These are phyloP conservation scores for Struthio camelus DNA, from an alignment of 2,113 vertebrate genomes.

Conservation along the genomic window DNA sequence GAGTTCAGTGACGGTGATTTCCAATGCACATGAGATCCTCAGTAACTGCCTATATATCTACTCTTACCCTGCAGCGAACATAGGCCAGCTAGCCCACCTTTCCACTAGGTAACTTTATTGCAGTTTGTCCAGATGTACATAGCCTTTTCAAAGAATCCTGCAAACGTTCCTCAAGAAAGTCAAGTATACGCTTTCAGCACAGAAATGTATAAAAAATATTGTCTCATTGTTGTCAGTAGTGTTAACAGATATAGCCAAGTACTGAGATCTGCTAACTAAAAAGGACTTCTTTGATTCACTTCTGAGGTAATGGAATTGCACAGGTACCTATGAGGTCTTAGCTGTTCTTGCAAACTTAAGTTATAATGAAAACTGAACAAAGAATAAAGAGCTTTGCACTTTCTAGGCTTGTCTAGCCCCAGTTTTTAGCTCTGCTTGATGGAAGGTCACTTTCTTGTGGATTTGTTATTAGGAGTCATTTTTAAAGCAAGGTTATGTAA, in stretches of 20 bases:
- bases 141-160: background rate
- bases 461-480: background rate
- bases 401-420: background rate
- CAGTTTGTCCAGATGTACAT: background rate
- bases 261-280: background rate
- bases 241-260: background rate
- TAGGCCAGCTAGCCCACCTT: background rate
- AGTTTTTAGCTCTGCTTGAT: background rate
- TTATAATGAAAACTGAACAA: background rate
- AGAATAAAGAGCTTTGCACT: background rate
- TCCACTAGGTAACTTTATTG: background rate
- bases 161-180: background rate
- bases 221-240: background rate
- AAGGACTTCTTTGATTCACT: background rate
- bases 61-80: background rate
- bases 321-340: background rate
- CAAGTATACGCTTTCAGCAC: background rate
- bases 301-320: background rate
- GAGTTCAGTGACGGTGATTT: background rate
- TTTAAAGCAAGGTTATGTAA: background rate
- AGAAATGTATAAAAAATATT: background rate
- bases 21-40: background rate
- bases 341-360: background rate
- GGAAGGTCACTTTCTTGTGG: background rate
- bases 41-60: background rate